Base-by-base conservation (phyloP, 2,113 vertebrate genomes). In the Nicator chloris region DNA sequence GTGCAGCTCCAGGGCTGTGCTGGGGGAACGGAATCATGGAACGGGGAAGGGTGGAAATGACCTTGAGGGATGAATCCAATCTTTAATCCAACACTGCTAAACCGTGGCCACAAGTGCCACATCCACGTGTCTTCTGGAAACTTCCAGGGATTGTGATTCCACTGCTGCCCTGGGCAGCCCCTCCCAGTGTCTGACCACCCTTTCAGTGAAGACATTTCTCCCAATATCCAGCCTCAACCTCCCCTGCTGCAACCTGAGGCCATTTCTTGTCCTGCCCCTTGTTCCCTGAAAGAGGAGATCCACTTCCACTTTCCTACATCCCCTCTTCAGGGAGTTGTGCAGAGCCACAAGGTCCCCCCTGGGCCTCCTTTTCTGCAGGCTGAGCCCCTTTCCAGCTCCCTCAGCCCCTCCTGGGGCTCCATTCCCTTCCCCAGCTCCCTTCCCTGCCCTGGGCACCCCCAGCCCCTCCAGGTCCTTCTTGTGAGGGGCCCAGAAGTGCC, bases 81-180 rank as follows among this genome's bases (percentile, higher is more conserved):
- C 26, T 1, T 37, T 6, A 20, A 24, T 15, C 22, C 80, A 49
- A 56, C 63, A 28, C 22, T 2, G 5, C n/a, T 10, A 21, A 30
- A 10, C 11, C 0, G 0, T 10, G 20, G 8, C 51, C 53, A 14
- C 17, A 4, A 28, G 37, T 21, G 53, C 40, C n/a, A 20, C 11
- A 2, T 21, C 13, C 69, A 53, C 2, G 19, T 5, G 13, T 3
- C 42, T 35, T 35, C 11, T 10, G 63, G 23, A 22, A 14, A 8
- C 6, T 45, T 15, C 54, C 30, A 27, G 39, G n/a, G 40, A 6
- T 1, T 20, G 30, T 18, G 54, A 40, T 31, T 22, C 30, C 10
- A 21, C 13, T 37, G 3, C 37, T 44, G 39, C 53, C 69, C 20
- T 47, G 78, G 53, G 24, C 24, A 51, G 33, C 33, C 23, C 37